Conservation (phyloP, 2,797 vertebrate species). For the Masticophis lateralis region DNA sequence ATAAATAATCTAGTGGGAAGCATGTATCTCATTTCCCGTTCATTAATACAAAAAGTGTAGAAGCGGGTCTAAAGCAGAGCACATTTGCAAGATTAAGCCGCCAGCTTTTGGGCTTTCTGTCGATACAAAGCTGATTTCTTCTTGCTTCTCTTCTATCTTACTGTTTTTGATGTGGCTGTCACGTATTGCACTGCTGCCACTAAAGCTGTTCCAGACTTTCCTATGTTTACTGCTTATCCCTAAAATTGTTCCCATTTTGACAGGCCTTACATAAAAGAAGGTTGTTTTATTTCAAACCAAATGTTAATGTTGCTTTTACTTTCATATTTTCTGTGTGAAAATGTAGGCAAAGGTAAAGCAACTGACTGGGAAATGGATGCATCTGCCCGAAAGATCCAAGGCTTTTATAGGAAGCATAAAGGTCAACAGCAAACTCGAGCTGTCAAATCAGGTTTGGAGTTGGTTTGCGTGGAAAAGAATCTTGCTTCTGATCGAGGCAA, state of each 20-base stretch:
- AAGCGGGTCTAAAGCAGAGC: not conserved
- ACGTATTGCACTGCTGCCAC: not conserved
- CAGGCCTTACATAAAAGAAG: not conserved
- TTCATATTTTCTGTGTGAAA: conserved; percentile 40
- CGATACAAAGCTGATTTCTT: not conserved
- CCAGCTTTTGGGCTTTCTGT: not conserved
- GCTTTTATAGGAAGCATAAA: conserved; percentile 48
- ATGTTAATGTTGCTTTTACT: conserved; percentile 37
- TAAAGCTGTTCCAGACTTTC: conserved; percentile 15
- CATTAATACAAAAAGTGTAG: not conserved
- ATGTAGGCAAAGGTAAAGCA: conserved; percentile 44
- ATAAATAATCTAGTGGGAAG: conserved; percentile 13
- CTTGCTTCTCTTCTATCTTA: not conserved
- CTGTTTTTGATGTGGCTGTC: not conserved
- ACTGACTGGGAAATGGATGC: conserved; percentile 42
- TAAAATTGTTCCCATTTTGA: conserved; percentile 32
- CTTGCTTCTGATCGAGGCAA: conserved; percentile 24
- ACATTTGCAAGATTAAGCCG: not conserved
- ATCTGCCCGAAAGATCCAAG: conserved; percentile 45
- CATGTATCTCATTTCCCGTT: conserved; percentile 2
- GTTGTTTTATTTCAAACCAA: conserved; percentile 10
- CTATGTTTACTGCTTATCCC: conserved; percentile 25
- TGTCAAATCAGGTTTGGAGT: conserved; percentile 40
- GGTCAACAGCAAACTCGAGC: not conserved
- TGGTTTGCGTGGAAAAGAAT: conserved; percentile 22